A percentile compares a stretch with the other conserved stretches of the same genome.
These are phyloP conservation scores for Lithophane socia DNA, from an alignment of 2,888 invertebrate genomes.

Conservation along the genomic window DNA sequence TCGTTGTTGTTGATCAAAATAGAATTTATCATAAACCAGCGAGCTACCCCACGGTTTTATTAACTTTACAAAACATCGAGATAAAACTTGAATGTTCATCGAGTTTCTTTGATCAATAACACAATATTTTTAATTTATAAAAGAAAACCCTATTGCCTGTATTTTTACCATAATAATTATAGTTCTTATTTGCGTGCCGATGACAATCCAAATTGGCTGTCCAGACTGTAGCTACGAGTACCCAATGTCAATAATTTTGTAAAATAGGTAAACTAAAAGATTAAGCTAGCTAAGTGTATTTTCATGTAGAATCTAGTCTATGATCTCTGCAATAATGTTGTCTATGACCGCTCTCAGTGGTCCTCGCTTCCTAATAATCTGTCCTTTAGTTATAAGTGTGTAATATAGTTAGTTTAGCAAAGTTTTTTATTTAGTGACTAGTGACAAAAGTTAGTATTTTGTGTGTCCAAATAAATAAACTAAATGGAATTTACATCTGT, in stretches of 20 bases:
- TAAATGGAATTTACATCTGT: slow-evolving; percentile 29
- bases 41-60: too few relatives aligned
- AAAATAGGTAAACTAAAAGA: slow-evolving; percentile 21
- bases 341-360: slow-evolving; percentile 64
- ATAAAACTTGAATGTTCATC: not conserved
- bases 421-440: slow-evolving; percentile 63
- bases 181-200: not conserved
- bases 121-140: not conserved
- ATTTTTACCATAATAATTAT: not conserved
- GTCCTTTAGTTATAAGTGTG: slow-evolving; percentile 74
- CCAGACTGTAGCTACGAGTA: not conserved
- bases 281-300: slow-evolving; percentile 47
- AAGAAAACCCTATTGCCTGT: not conserved
- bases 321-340: slow-evolving; percentile 87
- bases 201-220: not conserved
- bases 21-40: too few relatives aligned
- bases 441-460: slow-evolving; percentile 56
- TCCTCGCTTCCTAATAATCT: slow-evolving; percentile 81
- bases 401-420: slow-evolving; percentile 54
- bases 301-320: slow-evolving; percentile 87
- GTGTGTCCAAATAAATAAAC: slow-evolving; percentile 65
- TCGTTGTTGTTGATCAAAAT: not conserved
- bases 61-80: too few relatives aligned
- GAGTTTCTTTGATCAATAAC: not conserved
- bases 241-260: slow-evolving; percentile 2